phyloP scores from a whole-genome alignment of 2,888 invertebrate species.

The Drosophila emarginata region DNA sequence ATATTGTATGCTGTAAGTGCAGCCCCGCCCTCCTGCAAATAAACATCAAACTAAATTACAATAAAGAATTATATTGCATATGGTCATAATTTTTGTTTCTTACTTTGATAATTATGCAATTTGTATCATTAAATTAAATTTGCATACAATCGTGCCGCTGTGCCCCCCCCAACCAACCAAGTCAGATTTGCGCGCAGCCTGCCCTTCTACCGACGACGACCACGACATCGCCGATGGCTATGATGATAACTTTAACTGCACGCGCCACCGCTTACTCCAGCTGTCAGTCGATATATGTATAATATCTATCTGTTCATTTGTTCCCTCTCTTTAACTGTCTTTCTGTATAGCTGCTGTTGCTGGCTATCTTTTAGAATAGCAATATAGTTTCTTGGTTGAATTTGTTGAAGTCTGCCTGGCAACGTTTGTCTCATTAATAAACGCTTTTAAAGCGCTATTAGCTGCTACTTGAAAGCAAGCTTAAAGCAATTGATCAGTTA shows the following conservation, averaged over 20 bases:
- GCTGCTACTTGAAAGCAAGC: neutral
- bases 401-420: neutral
- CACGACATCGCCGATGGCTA: neutral
- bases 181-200: constrained; percentile 29
- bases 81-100: constrained; percentile 40
- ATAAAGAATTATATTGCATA: constrained; percentile 79
- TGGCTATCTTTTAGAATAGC: constrained; percentile 43
- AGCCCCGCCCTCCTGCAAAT: constrained; percentile 34
- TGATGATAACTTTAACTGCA: constrained; percentile 20
- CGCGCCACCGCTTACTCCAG: constrained; percentile 9
- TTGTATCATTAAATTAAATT: constrained; percentile 49
- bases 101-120: constrained; percentile 66
- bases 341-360: neutral
- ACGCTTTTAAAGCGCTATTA: constrained; percentile 35
- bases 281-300: neutral
- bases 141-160: constrained; percentile 64
- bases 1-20: constrained; percentile 57
- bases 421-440: constrained; percentile 33
- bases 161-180: neutral
- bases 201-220: constrained; percentile 18
- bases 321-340: neutral
- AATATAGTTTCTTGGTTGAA: constrained; percentile 32
- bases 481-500: constrained; percentile 58
- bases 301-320: neutral
- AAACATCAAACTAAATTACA: constrained; percentile 67